Percentiles rank a stretch among this genome's conserved stretches.
Evolutionary conservation across 2,888 invertebrate species (phyloP).

Genomic region (Toxonevra muliebris): DNA sequence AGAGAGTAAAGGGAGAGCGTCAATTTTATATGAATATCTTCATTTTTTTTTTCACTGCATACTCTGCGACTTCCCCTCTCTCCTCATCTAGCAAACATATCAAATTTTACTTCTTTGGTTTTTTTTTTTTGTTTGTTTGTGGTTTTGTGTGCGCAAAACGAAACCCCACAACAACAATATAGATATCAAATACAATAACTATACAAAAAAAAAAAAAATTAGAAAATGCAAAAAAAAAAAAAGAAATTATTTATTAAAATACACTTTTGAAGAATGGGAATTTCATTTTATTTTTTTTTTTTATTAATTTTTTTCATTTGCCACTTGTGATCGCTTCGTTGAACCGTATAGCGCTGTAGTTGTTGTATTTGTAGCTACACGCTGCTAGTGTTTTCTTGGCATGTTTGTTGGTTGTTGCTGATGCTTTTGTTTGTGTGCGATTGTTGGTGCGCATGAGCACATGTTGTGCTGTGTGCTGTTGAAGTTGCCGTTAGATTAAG

Average conservation of each 20-base stretch:
- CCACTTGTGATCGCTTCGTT: slow-evolving; percentile 18
- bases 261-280: slow-evolving; percentile 2
- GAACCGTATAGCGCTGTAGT: neutral
- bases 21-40: too few relatives aligned
- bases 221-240: too few relatives aligned
- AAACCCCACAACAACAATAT: slow-evolving; percentile 22
- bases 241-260: slow-evolving; percentile 8
- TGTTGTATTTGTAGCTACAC: too few relatives aligned
- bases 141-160: slow-evolving; percentile 4
- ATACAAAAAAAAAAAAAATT: too few relatives aligned
- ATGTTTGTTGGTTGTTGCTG: neutral
- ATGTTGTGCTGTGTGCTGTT: slow-evolving; percentile 2
- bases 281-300: too few relatives aligned
- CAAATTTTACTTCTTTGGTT: neutral
- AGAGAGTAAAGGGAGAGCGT: too few relatives aligned
- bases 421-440: neutral
- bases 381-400: neutral
- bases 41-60: too few relatives aligned
- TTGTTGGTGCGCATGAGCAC: slow-evolving; percentile 12
- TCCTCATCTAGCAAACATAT: neutral
- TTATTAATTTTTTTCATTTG: too few relatives aligned
- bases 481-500: slow-evolving; percentile 1
- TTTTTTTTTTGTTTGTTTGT: neutral
- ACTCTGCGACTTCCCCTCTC: too few relatives aligned
- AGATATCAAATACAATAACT: too few relatives aligned